phyloP scores from a whole-genome alignment of 2,113 vertebrate species.

The Ploceus nigricollis region DNA sequence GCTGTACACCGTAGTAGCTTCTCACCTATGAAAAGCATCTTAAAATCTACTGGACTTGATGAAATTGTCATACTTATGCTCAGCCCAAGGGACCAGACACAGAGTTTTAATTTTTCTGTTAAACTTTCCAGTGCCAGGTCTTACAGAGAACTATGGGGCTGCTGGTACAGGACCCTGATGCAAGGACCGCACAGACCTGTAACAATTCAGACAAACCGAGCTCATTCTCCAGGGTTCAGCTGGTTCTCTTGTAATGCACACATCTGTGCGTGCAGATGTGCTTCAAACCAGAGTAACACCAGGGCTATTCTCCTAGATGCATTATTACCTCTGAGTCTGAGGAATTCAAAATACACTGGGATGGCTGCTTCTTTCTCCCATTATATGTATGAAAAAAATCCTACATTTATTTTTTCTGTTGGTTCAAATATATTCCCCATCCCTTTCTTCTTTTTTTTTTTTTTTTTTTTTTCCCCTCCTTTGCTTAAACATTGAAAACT shows the following conservation, averaged over 20 bases:
- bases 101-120: background rate
- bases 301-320: background rate
- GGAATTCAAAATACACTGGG: background rate
- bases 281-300: background rate
- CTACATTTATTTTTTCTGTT: background rate
- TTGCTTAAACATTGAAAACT: background rate
- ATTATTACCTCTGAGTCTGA: rapidly evolving
- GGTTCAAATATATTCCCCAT: background rate
- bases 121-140: rapidly evolving
- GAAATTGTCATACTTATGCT: background rate
- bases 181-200: rapidly evolving
- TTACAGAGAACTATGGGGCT: rapidly evolving
- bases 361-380: background rate
- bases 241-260: background rate
- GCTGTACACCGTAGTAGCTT: background rate
- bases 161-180: too few species aligned
- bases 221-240: background rate
- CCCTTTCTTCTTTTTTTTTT: rapidly evolving
- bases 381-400: background rate
- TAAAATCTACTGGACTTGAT: background rate
- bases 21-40: background rate
- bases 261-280: background rate
- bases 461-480: rapidly evolving
- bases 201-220: background rate
- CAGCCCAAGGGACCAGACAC: background rate